Evolutionary conservation across 2,888 invertebrate species (phyloP).

Genomic region (Drosophila robusta): DNA sequence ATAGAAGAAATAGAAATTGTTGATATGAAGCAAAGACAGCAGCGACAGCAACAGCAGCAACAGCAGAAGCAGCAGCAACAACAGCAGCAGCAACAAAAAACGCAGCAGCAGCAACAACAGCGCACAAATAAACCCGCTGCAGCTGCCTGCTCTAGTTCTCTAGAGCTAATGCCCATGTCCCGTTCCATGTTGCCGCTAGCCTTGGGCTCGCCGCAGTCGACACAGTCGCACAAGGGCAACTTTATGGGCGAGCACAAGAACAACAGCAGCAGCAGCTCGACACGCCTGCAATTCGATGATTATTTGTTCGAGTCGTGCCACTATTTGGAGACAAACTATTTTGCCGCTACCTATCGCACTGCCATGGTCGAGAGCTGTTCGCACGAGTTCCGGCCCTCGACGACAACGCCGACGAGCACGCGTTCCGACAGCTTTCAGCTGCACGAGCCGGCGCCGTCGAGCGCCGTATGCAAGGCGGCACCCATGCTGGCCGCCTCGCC

Average conservation of each 20-base stretch:
- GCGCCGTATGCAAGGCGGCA: conserved; percentile 81
- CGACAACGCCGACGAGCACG: conserved; percentile 78
- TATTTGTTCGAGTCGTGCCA: conserved; percentile 84
- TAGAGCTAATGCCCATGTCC: conserved; percentile 74
- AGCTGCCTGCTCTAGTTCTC: conserved; percentile 80
- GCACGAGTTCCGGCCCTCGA: conserved; percentile 84
- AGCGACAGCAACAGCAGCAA: conserved; percentile 65
- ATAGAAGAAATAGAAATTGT: conserved; percentile 86
- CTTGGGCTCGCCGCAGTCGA: conserved; percentile 70
- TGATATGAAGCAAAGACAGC: conserved; percentile 84
- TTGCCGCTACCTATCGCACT: conserved; percentile 85
- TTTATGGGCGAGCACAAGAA: conserved; percentile 42
- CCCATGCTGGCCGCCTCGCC: conserved; percentile 48
- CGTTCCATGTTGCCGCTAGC: conserved; percentile 53
- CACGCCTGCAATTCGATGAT: conserved; percentile 83
- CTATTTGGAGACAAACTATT: conserved; percentile 85
- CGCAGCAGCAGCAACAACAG: conserved; percentile 41
- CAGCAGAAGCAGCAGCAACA: conserved; percentile 47
- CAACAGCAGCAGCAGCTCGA: conserved; percentile 39
- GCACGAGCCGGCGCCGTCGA: conserved; percentile 78
- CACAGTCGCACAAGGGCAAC: conserved; percentile 80
- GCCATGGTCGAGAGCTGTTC: conserved; percentile 84
- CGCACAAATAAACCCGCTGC: conserved; percentile 58
- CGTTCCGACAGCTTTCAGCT: conserved; percentile 79
- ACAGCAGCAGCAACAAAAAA: conserved; percentile 32